These are phyloP conservation scores for Sphaerophoria taeniata DNA, from an alignment of 2,888 invertebrate genomes.

Conservation along the genomic window DNA sequence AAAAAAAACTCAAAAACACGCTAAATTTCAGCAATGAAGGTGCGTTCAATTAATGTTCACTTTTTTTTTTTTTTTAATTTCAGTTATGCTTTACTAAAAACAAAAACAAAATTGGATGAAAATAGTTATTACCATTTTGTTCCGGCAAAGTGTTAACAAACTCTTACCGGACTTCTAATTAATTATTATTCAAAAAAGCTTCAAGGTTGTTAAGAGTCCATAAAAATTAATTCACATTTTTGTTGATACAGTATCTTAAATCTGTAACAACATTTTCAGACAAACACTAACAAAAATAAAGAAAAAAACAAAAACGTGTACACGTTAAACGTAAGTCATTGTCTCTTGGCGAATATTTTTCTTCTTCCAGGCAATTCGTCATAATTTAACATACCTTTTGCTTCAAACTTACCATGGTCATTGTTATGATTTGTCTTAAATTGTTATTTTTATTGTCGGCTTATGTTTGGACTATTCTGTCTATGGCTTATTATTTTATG, in stretches of 20 bases:
- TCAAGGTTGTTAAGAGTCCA: slow-evolving; percentile 62
- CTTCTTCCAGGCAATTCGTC: slow-evolving; percentile 7
- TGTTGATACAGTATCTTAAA: slow-evolving; percentile 15
- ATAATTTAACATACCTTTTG: background rate
- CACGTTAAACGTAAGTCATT: background rate
- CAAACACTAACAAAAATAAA: background rate
- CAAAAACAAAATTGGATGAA: slow-evolving; percentile 11
- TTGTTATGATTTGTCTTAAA: slow-evolving; percentile 13
- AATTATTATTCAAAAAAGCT: slow-evolving; percentile 53
- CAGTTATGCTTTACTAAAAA: background rate
- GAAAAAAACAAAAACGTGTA: no score
- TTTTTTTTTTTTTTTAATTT: background rate
- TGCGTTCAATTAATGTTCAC: slow-evolving; percentile 22
- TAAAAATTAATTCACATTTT: slow-evolving; percentile 20
- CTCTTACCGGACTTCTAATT: slow-evolving; percentile 55
- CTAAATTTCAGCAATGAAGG: slow-evolving; percentile 1
- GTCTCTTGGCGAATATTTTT: slow-evolving; percentile 18
- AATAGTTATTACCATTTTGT: slow-evolving; percentile 28
- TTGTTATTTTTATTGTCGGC: slow-evolving; percentile 9
- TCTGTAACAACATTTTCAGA: slow-evolving; percentile 19
- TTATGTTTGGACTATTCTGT: slow-evolving; percentile 1
- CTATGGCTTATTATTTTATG: slow-evolving; percentile 1
- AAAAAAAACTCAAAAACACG: background rate
- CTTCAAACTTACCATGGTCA: background rate
- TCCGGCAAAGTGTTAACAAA: slow-evolving; percentile 63